Percentiles rank a stretch among this genome's conserved stretches.
Evolutionary conservation across 2,113 vertebrate genomes (phyloP).

Genomic region (Heterotilapia buettikoferi): DNA sequence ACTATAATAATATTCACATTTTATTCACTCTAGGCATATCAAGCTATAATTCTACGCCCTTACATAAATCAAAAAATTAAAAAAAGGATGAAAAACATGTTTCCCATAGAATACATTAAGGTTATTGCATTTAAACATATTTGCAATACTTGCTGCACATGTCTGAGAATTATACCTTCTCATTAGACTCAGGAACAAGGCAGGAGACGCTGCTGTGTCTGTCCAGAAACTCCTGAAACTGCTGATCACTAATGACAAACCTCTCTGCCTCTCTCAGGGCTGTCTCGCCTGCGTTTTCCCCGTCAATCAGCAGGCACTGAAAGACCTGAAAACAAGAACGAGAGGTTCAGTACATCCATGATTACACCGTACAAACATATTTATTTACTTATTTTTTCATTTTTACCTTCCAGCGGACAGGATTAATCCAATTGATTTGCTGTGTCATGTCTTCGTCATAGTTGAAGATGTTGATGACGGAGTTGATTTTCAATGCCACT

Average conservation of each 20-base stretch:
- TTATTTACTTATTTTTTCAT: not conserved
- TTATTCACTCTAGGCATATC: not conserved
- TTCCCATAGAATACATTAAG: not conserved
- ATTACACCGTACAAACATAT: fast-evolving
- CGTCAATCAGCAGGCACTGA: slow-evolving; percentile 90
- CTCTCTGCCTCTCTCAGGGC: slow-evolving; percentile 83
- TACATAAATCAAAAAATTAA: fast-evolving
- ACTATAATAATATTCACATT: not conserved
- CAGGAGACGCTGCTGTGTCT: slow-evolving; percentile 79
- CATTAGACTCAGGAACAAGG: slow-evolving; percentile 89
- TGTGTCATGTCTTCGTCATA: slow-evolving; percentile 85
- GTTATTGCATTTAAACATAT: not conserved
- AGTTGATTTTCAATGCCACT: slow-evolving; percentile 95
- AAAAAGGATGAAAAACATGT: not conserved
- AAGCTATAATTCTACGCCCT: fast-evolving
- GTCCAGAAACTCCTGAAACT: slow-evolving; percentile 82
- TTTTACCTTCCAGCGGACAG: slow-evolving; percentile 91
- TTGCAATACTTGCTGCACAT: not conserved
- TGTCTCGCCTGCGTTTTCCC: slow-evolving; percentile 83
- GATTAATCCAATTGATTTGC: slow-evolving; percentile 75
- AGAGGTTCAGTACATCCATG: not conserved
- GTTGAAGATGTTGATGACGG: slow-evolving; percentile 91
- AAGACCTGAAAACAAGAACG: slow-evolving; percentile 77
- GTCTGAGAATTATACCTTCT: slow-evolving; percentile 76
- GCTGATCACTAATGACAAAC: slow-evolving; percentile 80